Percentiles rank a stretch among this genome's conserved stretches.
These are phyloP conservation scores for Flexamia atlantica DNA, from an alignment of 2,888 invertebrate genomes.

Conservation along the genomic window DNA sequence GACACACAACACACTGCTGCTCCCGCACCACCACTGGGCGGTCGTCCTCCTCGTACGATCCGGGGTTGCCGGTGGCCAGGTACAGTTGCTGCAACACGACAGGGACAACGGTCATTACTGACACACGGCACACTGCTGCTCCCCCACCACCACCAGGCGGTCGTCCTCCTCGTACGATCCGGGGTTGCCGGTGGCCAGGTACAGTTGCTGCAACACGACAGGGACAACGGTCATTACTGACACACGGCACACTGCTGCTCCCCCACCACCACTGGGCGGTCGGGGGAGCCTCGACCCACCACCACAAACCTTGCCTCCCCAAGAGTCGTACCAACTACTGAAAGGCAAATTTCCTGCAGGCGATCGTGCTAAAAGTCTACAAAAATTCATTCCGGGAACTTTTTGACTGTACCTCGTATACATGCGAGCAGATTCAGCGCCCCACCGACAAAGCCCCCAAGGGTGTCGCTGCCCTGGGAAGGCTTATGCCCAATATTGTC, in stretches of 20 bases:
- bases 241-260: constrained; percentile 90
- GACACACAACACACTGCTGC: constrained; percentile 90
- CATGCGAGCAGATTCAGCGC: too few relatives aligned
- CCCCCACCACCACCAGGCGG: constrained; percentile 73
- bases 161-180: constrained; percentile 76
- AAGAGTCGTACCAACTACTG: too few relatives aligned
- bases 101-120: constrained; percentile 82
- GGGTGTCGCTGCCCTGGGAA: too few relatives aligned
- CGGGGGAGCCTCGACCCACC: too few relatives aligned
- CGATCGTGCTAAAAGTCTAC: too few relatives aligned
- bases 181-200: constrained; percentile 84
- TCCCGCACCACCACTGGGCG: constrained; percentile 74
- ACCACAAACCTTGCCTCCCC: too few relatives aligned
- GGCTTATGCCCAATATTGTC: too few relatives aligned
- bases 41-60: constrained; percentile 76
- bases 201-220: constrained; percentile 81
- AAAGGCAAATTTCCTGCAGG: too few relatives aligned
- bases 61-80: constrained; percentile 83
- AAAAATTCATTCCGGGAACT: too few relatives aligned
- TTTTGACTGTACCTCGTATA: too few relatives aligned
- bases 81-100: constrained; percentile 83
- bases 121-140: constrained; percentile 89
- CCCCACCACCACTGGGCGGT: constrained; percentile 71
- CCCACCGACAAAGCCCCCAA: too few relatives aligned
- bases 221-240: constrained; percentile 82